phyloP scores from a whole-genome alignment of 2,888 invertebrate genomes.

The Trissolcus brochymenae region DNA sequence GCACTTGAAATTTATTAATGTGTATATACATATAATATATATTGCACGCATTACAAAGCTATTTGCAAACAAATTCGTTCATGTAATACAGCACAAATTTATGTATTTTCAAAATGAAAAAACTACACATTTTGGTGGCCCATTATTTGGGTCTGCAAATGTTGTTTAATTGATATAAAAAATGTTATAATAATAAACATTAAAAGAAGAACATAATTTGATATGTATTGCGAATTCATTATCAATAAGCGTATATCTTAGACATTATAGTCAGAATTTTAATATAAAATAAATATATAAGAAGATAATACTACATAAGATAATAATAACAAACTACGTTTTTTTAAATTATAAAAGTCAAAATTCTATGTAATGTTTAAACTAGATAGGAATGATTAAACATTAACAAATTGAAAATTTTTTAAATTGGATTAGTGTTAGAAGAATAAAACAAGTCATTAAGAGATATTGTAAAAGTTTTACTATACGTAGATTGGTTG shows the following conservation, averaged over 20 bases:
- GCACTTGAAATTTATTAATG: constrained; percentile 48
- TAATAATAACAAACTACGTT: constrained; percentile 31
- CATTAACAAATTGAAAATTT: constrained; percentile 5
- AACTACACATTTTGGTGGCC: constrained; percentile 45
- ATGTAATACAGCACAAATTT: constrained; percentile 43
- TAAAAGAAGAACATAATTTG: constrained; percentile 5
- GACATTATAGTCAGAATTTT: constrained; percentile 15
- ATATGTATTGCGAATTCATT: constrained; percentile 20
- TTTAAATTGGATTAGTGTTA: background rate
- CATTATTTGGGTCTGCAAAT: constrained; percentile 49
- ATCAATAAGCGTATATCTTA: constrained; percentile 27
- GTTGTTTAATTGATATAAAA: constrained; percentile 23
- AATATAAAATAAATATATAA: constrained; percentile 28
- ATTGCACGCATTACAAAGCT: constrained; percentile 41
- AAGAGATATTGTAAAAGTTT: too few species aligned
- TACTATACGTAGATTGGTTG: too few species aligned
- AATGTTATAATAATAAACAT: constrained; percentile 20
- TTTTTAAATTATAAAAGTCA: constrained; percentile 5
- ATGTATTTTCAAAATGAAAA: constrained; percentile 43
- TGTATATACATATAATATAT: constrained; percentile 45
- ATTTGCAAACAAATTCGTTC: constrained; percentile 36
- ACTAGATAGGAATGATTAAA: background rate
- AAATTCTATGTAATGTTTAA: constrained; percentile 3
- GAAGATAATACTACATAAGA: constrained; percentile 6
- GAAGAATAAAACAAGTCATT: too few species aligned